Percentiles rank a stretch among this genome's conserved stretches.
These are phyloP conservation scores for Tethya wilhelma DNA, from an alignment of 37 sponge, comb jelly and placozoan species.

Conservation along the genomic window DNA sequence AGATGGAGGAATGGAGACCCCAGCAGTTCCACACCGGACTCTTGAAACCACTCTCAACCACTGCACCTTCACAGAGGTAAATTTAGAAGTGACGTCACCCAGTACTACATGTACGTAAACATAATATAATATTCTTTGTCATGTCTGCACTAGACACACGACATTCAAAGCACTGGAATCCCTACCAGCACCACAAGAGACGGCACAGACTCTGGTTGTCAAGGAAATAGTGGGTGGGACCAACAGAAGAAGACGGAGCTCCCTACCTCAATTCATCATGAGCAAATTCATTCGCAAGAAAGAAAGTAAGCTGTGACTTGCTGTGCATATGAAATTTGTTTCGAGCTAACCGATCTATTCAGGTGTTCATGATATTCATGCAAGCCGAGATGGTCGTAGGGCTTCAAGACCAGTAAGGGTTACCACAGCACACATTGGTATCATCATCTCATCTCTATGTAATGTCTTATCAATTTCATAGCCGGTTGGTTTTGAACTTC, in stretches of 20 bases:
- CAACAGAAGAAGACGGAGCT: slow-evolving; percentile 2
- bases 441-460: too few species aligned
- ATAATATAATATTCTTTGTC: neutral
- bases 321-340: too few species aligned
- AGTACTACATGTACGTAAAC: neutral
- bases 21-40: slow-evolving; percentile 9
- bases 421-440: too few species aligned
- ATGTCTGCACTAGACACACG: slow-evolving; percentile 1
- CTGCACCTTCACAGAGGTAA: slow-evolving; percentile 32
- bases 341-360: too few species aligned
- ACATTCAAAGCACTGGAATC: slow-evolving; percentile 32
- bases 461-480: too few species aligned
- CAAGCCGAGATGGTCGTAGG: too few species aligned
- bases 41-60: neutral
- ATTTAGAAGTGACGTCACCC: neutral
- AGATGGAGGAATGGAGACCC: slow-evolving; percentile 42
- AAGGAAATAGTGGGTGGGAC: neutral
- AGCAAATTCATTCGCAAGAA: slow-evolving; percentile 29
- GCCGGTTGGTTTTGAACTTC: too few species aligned
- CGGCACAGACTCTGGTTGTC: slow-evolving; percentile 53
- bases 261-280: slow-evolving; percentile 26
- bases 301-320: neutral
- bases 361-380: too few species aligned
- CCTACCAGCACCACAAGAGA: slow-evolving; percentile 51
- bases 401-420: too few species aligned